These are phyloP conservation scores for Chironomus tepperi DNA, from an alignment of 1,140 invertebrate genomes.

Conservation along the genomic window DNA sequence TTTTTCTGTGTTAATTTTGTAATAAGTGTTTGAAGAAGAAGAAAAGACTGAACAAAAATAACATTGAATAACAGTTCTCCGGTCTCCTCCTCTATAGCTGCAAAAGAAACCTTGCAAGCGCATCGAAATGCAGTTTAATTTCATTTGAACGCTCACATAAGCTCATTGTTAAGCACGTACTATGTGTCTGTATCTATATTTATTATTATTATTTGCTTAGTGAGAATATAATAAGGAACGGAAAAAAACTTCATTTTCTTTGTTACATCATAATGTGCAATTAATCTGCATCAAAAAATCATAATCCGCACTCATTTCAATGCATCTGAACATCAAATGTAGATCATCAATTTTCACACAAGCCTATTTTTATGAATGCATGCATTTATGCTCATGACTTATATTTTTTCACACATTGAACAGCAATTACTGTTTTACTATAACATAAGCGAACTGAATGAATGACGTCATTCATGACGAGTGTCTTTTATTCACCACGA, in stretches of 20 bases:
- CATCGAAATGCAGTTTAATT: conserved; percentile 20
- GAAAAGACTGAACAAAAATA: too few relatives aligned
- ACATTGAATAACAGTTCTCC: conserved; percentile 9
- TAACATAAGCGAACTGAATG: too few relatives aligned
- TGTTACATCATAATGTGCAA: background rate
- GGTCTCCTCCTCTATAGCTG: background rate
- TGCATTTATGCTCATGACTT: too few relatives aligned
- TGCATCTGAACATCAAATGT: too few relatives aligned
- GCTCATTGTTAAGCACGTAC: background rate
- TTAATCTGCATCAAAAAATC: background rate
- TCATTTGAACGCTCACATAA: background rate
- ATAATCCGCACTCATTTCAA: background rate
- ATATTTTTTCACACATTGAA: too few relatives aligned
- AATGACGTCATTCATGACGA: too few relatives aligned
- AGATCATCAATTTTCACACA: too few relatives aligned
- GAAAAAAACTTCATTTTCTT: background rate
- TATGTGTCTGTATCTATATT: too few relatives aligned
- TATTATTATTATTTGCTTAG: too few relatives aligned
- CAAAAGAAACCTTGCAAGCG: conserved; percentile 22
- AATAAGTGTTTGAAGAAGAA: background rate
- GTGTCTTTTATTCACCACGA: too few relatives aligned
- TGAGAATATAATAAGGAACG: background rate
- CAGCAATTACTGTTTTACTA: too few relatives aligned
- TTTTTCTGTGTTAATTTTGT: background rate
- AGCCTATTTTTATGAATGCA: too few relatives aligned